A percentile compares a stretch with the other conserved stretches of the same genome.
Evolutionary conservation across 2,797 vertebrate species (phyloP).

Genomic region (Melanotaenia boesemani): DNA sequence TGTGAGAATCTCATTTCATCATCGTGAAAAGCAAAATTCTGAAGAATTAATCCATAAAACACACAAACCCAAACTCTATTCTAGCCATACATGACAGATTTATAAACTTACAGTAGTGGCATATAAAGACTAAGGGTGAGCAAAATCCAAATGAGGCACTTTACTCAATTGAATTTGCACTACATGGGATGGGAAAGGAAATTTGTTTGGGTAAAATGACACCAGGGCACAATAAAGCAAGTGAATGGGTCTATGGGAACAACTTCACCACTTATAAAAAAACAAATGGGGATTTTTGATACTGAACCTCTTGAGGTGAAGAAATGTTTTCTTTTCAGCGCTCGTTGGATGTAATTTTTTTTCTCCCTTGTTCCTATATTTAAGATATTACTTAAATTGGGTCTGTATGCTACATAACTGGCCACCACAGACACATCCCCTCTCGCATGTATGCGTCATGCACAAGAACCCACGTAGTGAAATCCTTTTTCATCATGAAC

Average conservation of each 20-base stretch:
- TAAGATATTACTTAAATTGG: not conserved
- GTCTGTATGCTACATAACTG: not conserved
- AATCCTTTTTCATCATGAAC: slow-evolving; percentile 31
- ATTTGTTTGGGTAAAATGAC: not conserved
- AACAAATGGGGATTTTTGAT: not conserved
- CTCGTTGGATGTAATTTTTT: not conserved
- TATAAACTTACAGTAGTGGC: not conserved
- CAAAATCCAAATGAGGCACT: not conserved
- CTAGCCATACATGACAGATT: not conserved
- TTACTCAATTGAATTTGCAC: not conserved
- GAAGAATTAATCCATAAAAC: not conserved
- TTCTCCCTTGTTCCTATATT: not conserved
- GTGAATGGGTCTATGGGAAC: not conserved
- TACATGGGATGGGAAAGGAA: not conserved
- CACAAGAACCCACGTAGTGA: slow-evolving; percentile 3
- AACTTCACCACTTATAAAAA: not conserved
- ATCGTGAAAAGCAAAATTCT: not conserved
- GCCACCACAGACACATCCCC: slow-evolving; percentile 25
- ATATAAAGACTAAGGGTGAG: not conserved
- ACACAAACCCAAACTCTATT: not conserved
- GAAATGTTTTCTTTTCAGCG: not conserved
- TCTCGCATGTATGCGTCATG: slow-evolving; percentile 18
- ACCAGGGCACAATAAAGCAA: not conserved
- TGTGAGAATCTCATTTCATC: not conserved
- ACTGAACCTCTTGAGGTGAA: not conserved